phyloP scores from a whole-genome alignment of 2,113 vertebrate genomes.

The Puntigrus tetrazona region DNA sequence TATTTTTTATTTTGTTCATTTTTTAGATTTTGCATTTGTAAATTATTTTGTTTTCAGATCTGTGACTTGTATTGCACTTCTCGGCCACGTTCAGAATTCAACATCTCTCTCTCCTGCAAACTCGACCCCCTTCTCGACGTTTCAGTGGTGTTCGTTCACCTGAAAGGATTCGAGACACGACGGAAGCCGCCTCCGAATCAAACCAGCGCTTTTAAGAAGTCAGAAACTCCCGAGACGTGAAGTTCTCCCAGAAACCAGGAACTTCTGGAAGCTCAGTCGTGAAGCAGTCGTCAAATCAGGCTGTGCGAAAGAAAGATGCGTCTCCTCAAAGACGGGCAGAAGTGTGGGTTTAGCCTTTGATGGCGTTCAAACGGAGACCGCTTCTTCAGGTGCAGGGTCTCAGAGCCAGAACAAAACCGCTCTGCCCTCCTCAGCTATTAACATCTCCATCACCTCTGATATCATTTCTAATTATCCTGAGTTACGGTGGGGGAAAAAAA shows the following conservation, averaged over 20 bases:
- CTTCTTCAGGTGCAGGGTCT: not conserved
- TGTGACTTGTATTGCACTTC: too few relatives aligned
- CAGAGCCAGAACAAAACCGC: not conserved
- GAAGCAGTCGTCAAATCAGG: not conserved
- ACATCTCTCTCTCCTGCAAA: not conserved
- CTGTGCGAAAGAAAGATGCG: not conserved
- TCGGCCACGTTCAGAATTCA: too few relatives aligned
- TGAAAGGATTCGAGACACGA: not conserved
- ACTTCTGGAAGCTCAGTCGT: not conserved
- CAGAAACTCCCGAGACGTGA: not conserved
- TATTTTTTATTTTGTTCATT: too few relatives aligned
- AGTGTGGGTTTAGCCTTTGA: slow-evolving; percentile 16
- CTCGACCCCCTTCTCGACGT: not conserved
- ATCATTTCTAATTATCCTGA: slow-evolving; percentile 74
- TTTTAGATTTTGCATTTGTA: too few relatives aligned
- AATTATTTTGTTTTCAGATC: too few relatives aligned
- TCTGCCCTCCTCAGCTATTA: slow-evolving; percentile 22
- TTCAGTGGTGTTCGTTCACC: not conserved
- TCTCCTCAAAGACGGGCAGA: not conserved
- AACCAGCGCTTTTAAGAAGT: not conserved
- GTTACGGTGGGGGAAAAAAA: slow-evolving; percentile 64
- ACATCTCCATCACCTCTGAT: slow-evolving; percentile 43
- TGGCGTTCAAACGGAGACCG: not conserved
- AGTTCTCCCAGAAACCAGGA: not conserved
- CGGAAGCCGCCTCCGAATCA: not conserved